Conservation (phyloP, 2,113 vertebrate genomes). For the Myrmophylax atrothorax region DNA sequence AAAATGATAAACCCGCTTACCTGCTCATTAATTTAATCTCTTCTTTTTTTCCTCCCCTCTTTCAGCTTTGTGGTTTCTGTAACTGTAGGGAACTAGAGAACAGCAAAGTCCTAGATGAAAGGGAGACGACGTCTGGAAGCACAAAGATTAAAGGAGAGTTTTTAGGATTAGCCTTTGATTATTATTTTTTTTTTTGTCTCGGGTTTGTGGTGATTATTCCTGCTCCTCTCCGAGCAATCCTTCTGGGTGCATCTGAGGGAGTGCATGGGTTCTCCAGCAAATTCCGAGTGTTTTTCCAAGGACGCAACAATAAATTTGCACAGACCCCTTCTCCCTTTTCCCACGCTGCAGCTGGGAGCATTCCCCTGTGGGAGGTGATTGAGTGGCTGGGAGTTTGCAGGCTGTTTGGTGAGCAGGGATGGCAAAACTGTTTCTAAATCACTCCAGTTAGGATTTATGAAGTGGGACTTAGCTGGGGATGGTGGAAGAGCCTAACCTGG, state of each 20-base stretch:
- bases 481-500: not conserved
- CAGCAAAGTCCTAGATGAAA: slow-evolving; percentile 78
- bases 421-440: not conserved
- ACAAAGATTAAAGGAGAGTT: slow-evolving; percentile 78
- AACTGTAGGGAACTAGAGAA: slow-evolving; percentile 60
- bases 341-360: accelerated
- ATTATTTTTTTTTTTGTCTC: not conserved
- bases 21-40: slow-evolving; percentile 78
- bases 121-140: slow-evolving; percentile 65
- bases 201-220: not conserved
- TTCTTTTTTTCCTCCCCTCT: slow-evolving; percentile 3
- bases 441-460: not conserved
- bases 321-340: not conserved
- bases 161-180: slow-evolving; percentile 76
- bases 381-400: not conserved
- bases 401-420: not conserved
- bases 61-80: slow-evolving; percentile 32
- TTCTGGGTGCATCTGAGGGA: not conserved
- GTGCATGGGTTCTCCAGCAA: not conserved
- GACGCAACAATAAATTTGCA: not conserved
- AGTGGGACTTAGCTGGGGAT: not conserved
- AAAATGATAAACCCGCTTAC: slow-evolving; percentile 78
- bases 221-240: not conserved
- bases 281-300: not conserved
- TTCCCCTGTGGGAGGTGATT: accelerated